Percentiles rank a stretch among this genome's conserved stretches.
These are phyloP conservation scores for Limulus polyphemus DNA, from an alignment of 2,888 invertebrate species.

Conservation along the genomic window DNA sequence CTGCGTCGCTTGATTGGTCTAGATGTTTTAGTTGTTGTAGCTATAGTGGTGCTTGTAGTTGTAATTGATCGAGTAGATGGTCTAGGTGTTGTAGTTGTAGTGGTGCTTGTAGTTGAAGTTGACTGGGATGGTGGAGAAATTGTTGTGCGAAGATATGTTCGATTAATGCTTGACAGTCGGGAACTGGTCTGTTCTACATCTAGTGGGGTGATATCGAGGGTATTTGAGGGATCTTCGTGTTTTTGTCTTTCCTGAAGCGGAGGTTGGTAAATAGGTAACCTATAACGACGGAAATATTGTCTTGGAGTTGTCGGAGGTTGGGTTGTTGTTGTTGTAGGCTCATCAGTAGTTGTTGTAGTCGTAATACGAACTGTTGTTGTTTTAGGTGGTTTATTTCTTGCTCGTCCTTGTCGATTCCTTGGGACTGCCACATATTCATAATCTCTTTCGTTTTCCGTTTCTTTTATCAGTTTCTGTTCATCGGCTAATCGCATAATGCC, in stretches of 20 bases:
- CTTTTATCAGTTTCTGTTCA: too few species aligned
- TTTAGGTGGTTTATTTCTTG: background rate
- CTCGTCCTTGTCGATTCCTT: background rate
- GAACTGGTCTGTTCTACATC: too few species aligned
- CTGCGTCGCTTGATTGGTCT: slow-evolving; percentile 3
- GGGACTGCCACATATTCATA: background rate
- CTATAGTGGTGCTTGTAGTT: slow-evolving; percentile 28
- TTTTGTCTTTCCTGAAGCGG: background rate
- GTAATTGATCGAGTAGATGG: slow-evolving; percentile 13
- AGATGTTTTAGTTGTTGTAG: slow-evolving; percentile 1
- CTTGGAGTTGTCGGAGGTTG: slow-evolving; percentile 1
- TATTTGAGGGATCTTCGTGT: too few species aligned
- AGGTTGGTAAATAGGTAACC: slow-evolving; percentile 6
- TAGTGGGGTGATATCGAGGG: too few species aligned
- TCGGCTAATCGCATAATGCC: too few species aligned
- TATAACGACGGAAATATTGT: too few species aligned
- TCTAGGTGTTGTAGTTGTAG: slow-evolving; percentile 2
- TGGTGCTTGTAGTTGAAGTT: slow-evolving; percentile 30
- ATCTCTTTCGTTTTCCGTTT: too few species aligned
- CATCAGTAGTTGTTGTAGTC: background rate
- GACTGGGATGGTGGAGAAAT: background rate
- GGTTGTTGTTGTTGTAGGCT: slow-evolving; percentile 7
- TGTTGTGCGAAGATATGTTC: background rate
- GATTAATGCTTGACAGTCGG: too few species aligned
- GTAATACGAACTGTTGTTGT: background rate